Conservation (phyloP, 2,888 invertebrate species). For the Drosophila meridiana region DNA sequence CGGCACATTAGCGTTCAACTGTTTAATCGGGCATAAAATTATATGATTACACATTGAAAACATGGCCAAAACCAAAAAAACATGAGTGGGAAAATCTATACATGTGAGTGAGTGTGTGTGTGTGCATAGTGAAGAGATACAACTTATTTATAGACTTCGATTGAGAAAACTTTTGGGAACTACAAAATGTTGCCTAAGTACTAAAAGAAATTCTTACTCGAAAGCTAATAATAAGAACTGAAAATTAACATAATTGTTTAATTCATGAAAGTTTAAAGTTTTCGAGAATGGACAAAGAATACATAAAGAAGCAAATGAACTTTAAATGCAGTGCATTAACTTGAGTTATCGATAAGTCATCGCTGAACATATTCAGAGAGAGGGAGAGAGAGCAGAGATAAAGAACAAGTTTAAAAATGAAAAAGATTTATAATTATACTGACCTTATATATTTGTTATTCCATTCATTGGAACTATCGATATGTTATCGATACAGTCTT, state of each 20-base stretch:
- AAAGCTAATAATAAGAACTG: slow-evolving; percentile 4
- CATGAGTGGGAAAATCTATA: slow-evolving; percentile 27
- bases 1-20: slow-evolving; percentile 58
- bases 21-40: slow-evolving; percentile 74
- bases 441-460: neutral
- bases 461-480: neutral
- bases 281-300: neutral
- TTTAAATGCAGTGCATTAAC: neutral
- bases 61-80: slow-evolving; percentile 30
- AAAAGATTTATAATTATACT: too few relatives aligned
- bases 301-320: slow-evolving; percentile 9
- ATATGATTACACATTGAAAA: slow-evolving; percentile 57
- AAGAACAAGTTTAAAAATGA: neutral
- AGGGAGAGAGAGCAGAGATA: neutral
- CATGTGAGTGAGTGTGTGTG: neutral
- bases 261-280: neutral
- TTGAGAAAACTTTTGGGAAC: slow-evolving; percentile 11
- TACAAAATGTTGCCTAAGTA: slow-evolving; percentile 3
- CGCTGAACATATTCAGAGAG: neutral
- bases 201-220: slow-evolving; percentile 10
- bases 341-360: slow-evolving; percentile 7
- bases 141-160: slow-evolving; percentile 17
- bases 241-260: slow-evolving; percentile 12
- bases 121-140: slow-evolving; percentile 7
- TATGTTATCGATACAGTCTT: neutral